These are phyloP conservation scores for Mus spicilegus DNA, from an alignment of 2,113 vertebrate species.

Conservation along the genomic window DNA sequence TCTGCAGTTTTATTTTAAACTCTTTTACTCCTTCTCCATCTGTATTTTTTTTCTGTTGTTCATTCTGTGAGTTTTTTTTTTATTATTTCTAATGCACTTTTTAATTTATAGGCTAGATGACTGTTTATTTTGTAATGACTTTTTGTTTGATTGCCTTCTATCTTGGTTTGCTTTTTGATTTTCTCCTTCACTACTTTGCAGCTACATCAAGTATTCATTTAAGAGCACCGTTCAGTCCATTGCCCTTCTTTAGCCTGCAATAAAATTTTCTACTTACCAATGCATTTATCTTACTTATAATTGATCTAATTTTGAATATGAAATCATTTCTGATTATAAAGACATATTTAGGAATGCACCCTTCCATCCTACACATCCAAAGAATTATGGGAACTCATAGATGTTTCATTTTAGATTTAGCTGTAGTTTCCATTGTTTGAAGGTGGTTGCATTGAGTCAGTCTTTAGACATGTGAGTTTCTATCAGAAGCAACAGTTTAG, in stretches of 20 bases:
- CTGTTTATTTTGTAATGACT: conserved; percentile 33
- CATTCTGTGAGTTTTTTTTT: neutral
- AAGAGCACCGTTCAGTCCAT: neutral
- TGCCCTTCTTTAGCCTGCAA: neutral
- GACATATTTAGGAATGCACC: neutral
- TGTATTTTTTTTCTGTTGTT: conserved; percentile 23
- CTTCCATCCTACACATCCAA: neutral
- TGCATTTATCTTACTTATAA: neutral
- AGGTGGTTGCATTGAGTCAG: neutral
- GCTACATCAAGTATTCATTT: conserved; percentile 30
- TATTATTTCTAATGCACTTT: conserved; percentile 23
- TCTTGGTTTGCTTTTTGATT: conserved; percentile 28
- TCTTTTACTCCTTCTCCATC: conserved; percentile 27
- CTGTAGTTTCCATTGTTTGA: neutral
- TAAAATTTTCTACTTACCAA: neutral
- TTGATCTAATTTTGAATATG: neutral
- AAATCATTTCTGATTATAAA: neutral
- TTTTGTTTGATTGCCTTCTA: neutral
- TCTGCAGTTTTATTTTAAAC: neutral
- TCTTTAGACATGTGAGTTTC: neutral
- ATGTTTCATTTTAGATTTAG: neutral
- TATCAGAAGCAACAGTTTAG: neutral
- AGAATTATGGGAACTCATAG: neutral
- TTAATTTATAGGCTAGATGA: conserved; percentile 8
- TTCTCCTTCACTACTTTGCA: conserved; percentile 43